phyloP scores from a whole-genome alignment of 2,888 invertebrate genomes.

The Mechanitis messenoides region DNA sequence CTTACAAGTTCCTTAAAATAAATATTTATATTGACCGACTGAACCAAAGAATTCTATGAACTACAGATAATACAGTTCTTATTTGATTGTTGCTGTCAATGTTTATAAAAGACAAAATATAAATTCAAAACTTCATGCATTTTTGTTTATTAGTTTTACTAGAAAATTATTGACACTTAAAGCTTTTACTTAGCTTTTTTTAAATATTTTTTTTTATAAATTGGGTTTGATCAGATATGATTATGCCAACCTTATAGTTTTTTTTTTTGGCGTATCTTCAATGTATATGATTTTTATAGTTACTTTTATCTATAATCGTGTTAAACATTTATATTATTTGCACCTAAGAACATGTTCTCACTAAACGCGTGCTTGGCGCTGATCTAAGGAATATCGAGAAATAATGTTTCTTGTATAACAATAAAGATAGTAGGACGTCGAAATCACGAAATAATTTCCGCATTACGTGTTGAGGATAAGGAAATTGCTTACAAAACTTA shows the following conservation, averaged over 20 bases:
- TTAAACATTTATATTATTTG: too few species aligned
- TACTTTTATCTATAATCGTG: too few species aligned
- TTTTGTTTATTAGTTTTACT: too few species aligned
- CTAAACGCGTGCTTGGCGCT: conserved; percentile 28
- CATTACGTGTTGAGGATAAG: conserved; percentile 32
- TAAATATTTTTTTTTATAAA: too few species aligned
- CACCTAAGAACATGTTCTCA: conserved; percentile 12
- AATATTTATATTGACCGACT: conserved; percentile 14
- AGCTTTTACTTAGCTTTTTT: too few species aligned
- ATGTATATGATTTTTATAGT: too few species aligned
- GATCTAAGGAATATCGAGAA: conserved; percentile 32
- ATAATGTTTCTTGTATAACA: conserved; percentile 37
- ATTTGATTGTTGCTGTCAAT: neutral
- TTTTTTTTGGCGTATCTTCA: too few species aligned
- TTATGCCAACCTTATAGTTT: too few species aligned
- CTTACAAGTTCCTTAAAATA: conserved; percentile 10
- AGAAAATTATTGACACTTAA: too few species aligned
- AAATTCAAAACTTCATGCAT: neutral
- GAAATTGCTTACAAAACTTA: conserved; percentile 31
- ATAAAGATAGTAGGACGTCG: conserved; percentile 35
- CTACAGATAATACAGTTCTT: neutral
- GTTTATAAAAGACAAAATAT: neutral
- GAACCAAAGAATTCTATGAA: conserved; percentile 3
- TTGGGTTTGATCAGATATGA: too few species aligned
- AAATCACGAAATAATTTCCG: conserved; percentile 37